Base-by-base conservation (phyloP, 2,888 invertebrate species). In the Pherbina coryleti region DNA sequence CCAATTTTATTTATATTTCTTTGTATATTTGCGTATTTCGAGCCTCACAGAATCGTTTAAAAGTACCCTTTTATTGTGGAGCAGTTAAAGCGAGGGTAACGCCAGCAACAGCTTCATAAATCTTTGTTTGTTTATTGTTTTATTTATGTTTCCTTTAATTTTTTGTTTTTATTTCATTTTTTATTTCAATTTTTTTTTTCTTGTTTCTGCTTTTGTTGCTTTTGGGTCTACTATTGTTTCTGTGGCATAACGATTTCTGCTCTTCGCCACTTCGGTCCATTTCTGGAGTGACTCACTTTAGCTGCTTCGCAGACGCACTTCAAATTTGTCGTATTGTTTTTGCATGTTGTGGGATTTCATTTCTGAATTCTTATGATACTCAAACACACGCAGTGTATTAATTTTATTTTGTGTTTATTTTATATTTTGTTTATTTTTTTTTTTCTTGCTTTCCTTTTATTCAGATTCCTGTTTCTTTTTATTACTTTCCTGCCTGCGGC, bases 61-160 rank as follows among this genome's bases (percentile, higher is more conserved):
- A n/a, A 22, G 57, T 60, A 60, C 28, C 28, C 25, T 57, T 28
- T 14, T 22, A 14, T 11, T 60, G 22, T 7, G 28, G 3, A 22
- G 25, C 57, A 60, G n/a, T 60, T 60, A 60, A 60, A 28, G 25
- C 11, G 25, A 60, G 19, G 44, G 44, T 66, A 22, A 37, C n/a
- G 66, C 22, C 19, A 34, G 53, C 71, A 55, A 51, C 34, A 55
- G 70, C 70, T 53, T 71, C 55, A 71, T 71, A 71, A 71, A 51
- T 71, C 71, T 34, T 71, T 53, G 67, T 67, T 19, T 67, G 67
- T 44, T 66, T 66, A 66, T 66, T 44, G 67, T 67, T 67, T 67
- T 37, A n/a, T 60, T 34, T 71, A 28, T 71, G 19, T 25, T 71
- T 53, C 55, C 19, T 55, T 53, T n/a, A 55, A 55, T 71, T 55